phyloP scores from a whole-genome alignment of 2,113 vertebrate genomes.

The Scortum barcoo region DNA sequence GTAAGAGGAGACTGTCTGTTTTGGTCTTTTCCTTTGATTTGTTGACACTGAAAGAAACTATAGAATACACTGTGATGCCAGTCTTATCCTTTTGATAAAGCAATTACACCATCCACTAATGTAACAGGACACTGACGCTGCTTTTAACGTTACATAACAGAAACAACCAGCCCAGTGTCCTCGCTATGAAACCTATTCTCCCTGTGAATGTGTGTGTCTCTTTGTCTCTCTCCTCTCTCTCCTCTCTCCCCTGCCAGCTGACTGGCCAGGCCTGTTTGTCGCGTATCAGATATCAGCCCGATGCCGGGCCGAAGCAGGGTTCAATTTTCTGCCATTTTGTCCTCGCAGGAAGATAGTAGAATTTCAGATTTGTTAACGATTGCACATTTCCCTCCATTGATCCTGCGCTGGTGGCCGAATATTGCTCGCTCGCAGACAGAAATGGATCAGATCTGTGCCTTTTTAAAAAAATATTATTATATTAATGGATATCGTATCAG shows the following conservation, averaged over 20 bases:
- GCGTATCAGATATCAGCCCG: slow-evolving; percentile 48
- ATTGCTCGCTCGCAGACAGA: slow-evolving; percentile 17
- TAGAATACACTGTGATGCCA: slow-evolving; percentile 2
- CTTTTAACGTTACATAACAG: slow-evolving; percentile 57
- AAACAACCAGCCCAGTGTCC: slow-evolving; percentile 42
- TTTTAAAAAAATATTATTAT: too few species aligned
- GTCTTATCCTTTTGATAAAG: slow-evolving; percentile 33
- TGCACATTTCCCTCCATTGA: slow-evolving; percentile 22
- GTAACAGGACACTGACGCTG: slow-evolving; percentile 50
- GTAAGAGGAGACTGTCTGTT: not conserved
- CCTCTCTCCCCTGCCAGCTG: slow-evolving; percentile 10
- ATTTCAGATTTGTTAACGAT: slow-evolving; percentile 10
- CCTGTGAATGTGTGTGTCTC: slow-evolving; percentile 1
- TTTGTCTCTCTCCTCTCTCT: slow-evolving; percentile 24
- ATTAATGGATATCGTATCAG: slow-evolving; percentile 23
- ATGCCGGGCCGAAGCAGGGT: slow-evolving; percentile 12
- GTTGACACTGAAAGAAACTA: slow-evolving; percentile 6
- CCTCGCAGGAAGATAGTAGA: slow-evolving; percentile 2
- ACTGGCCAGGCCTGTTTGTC: slow-evolving; percentile 43
- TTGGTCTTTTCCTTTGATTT: not conserved
- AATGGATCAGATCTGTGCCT: slow-evolving; percentile 33
- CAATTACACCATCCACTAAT: slow-evolving; percentile 28
- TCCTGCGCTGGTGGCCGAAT: not conserved
- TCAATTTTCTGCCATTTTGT: slow-evolving; percentile 29
- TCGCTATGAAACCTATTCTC: slow-evolving; percentile 37